phyloP scores from a whole-genome alignment of 2,888 invertebrate species.

The Tipula confusa region DNA sequence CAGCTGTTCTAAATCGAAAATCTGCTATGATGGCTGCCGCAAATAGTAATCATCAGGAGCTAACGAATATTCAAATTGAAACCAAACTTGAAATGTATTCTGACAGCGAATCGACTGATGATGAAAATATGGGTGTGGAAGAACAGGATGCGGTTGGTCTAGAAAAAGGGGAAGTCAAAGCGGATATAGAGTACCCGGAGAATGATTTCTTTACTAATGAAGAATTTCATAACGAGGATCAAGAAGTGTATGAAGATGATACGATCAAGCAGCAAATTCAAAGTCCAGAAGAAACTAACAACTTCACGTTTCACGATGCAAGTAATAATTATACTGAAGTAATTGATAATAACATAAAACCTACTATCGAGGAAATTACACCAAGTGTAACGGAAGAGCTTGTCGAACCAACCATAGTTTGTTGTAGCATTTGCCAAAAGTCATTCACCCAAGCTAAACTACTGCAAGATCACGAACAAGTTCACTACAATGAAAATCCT shows the following conservation, averaged over 20 bases:
- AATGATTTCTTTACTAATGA: neutral
- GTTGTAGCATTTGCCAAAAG: neutral
- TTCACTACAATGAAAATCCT: neutral
- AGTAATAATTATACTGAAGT: neutral
- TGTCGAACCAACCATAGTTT: neutral
- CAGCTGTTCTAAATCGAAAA: neutral
- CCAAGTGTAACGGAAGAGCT: neutral
- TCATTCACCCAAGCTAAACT: neutral
- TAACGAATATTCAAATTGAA: neutral
- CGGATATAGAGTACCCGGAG: neutral
- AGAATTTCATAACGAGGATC: neutral
- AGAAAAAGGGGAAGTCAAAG: neutral
- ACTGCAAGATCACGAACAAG: constrained; percentile 3
- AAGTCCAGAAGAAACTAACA: neutral
- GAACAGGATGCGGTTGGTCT: neutral
- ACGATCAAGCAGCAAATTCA: neutral
- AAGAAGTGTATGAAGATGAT: neutral
- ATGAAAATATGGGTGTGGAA: neutral
- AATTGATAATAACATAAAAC: neutral
- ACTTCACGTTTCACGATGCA: neutral
- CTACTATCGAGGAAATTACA: neutral
- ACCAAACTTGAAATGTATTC: neutral
- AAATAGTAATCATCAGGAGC: neutral
- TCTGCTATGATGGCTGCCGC: neutral
- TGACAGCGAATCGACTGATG: neutral